These are phyloP conservation scores for Anastrepha obliqua DNA, from an alignment of 1,140 invertebrate species.

Conservation along the genomic window DNA sequence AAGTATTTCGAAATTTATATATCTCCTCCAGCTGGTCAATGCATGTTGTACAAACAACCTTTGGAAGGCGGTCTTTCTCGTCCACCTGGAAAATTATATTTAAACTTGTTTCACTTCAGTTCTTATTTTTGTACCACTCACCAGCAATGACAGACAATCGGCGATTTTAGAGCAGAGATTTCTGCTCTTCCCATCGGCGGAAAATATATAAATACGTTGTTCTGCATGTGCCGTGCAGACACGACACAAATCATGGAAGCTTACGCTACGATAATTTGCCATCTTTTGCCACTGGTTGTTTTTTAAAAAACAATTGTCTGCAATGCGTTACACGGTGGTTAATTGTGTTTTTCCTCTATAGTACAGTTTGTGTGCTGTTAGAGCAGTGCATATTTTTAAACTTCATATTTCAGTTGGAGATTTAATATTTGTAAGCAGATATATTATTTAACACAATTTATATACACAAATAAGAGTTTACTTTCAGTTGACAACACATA, in stretches of 20 bases:
- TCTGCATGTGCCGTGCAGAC: slow-evolving; percentile 80
- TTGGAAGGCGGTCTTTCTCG: slow-evolving; percentile 82
- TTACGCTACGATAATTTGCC: slow-evolving; percentile 81
- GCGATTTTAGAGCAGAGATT: slow-evolving; percentile 81
- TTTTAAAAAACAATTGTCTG: not conserved
- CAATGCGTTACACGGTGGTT: too few relatives aligned
- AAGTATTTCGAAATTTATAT: slow-evolving; percentile 80
- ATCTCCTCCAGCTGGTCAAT: slow-evolving; percentile 79
- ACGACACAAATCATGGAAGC: slow-evolving; percentile 83
- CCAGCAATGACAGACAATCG: slow-evolving; percentile 79
- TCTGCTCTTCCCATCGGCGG: slow-evolving; percentile 79
- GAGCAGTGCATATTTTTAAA: too few relatives aligned
- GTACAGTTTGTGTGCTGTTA: too few relatives aligned
- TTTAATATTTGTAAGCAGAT: too few relatives aligned
- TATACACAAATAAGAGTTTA: too few relatives aligned
- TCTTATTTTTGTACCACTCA: slow-evolving; percentile 64
- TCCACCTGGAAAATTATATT: slow-evolving; percentile 75
- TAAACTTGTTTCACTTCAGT: not conserved
- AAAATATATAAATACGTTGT: slow-evolving; percentile 81
- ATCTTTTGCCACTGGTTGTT: slow-evolving; percentile 67
- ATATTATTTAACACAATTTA: too few relatives aligned
- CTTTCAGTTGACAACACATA: too few relatives aligned
- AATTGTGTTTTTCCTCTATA: too few relatives aligned
- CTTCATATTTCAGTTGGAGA: too few relatives aligned
- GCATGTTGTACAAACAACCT: slow-evolving; percentile 82